Conservation (phyloP, 2,888 invertebrate species). For the Eubasilissa splendida region DNA sequence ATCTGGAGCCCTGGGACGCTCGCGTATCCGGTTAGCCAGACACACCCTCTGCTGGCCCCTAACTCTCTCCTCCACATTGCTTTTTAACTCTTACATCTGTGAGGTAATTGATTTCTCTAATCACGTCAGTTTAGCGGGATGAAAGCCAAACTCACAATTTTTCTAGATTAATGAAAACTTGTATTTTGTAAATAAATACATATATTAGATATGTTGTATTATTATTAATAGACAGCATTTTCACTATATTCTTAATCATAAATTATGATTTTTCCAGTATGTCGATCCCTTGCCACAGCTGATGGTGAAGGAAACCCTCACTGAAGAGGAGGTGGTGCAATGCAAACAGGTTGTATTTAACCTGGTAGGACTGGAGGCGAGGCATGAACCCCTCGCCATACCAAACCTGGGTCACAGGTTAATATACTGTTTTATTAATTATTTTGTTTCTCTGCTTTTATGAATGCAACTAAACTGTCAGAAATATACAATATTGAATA, state of each 20-base stretch:
- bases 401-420: slow-evolving; percentile 79
- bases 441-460: not conserved
- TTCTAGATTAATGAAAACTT: too few species aligned
- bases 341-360: slow-evolving; percentile 90
- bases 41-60: slow-evolving; percentile 92
- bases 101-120: slow-evolving; percentile 9
- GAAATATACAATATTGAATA: too few species aligned
- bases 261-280: slow-evolving; percentile 69
- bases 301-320: slow-evolving; percentile 86
- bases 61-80: slow-evolving; percentile 89
- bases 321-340: slow-evolving; percentile 88
- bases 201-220: too few species aligned
- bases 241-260: not conserved
- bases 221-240: not conserved
- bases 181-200: too few species aligned
- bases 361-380: slow-evolving; percentile 85
- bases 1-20: slow-evolving; percentile 75
- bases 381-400: slow-evolving; percentile 86
- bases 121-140: too few species aligned
- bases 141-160: too few species aligned
- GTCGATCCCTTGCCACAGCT: slow-evolving; percentile 86
- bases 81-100: slow-evolving; percentile 77
- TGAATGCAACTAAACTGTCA: too few species aligned
- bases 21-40: slow-evolving; percentile 80
- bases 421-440: not conserved